Base-by-base conservation (phyloP, 2,113 vertebrate species). In the Pteropus alecto region DNA sequence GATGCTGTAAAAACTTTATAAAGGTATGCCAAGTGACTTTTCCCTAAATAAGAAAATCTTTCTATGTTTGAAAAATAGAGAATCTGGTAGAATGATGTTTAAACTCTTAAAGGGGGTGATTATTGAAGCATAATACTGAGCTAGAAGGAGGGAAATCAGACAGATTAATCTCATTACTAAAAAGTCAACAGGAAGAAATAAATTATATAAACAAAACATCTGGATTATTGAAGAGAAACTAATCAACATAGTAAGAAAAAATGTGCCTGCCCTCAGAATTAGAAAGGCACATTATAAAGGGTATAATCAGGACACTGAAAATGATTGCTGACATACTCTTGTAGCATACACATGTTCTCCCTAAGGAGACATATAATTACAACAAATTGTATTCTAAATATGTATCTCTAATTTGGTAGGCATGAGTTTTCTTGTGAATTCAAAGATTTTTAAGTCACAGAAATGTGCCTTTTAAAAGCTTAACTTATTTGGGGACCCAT, bases 321-420 rank as follows among this genome's bases (percentile, higher is more conserved):
- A 93, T 92, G 84, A 96, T 93, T 95, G 68, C 90, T 38, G 54
- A 74, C 85, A 90, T n/a, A 43, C 16, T 87, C 65, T 96, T 77
- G 46, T 74, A 73, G 84, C 41, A 63, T 93, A 88, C 81, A 94
- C 91, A 94, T 87, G 94, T 95, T 94, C 83, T 94, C 88, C 85
- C 95, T 51, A 93, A 96, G 95, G 95, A 94, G 79, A 83, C 63
- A 51, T 91, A 87, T 97, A 97, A 97, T 98, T 97, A 96, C 46
- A 96, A 91, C 86, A 97, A 97, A 97, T 54, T 97, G 30, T 96
- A 89, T 96, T 96, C 93, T 97, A 97, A 97, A 97, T 95, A 97
- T 84, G 73, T 90, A 92, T 96, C 60, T 95, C 38, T 79, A 87
- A 95, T 96, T 97, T 97, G 14, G 93, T 73, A 89, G 82, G 41